Evolutionary conservation across 2,888 invertebrate species (phyloP), one percentile per base, ranked within the genome.

Genomic region (Pilophorus perplexus): DNA sequence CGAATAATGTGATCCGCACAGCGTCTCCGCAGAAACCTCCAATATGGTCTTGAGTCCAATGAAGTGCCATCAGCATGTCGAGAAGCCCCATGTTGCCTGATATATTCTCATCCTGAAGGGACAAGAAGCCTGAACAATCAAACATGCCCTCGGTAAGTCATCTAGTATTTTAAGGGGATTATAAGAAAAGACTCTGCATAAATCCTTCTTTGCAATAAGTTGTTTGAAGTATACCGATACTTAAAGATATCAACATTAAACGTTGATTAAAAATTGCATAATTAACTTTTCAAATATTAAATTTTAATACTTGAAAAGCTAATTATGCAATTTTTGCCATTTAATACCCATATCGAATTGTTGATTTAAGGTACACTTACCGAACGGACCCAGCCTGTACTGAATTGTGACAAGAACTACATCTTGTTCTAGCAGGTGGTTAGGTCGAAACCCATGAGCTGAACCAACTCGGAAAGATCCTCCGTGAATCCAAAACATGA

Each of bases 61-160:
- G 71, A 20, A 83, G 71, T 0, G 81, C 82, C 46, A 79, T 67
- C 1, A 80, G 71, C 48, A 80, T 76, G 73, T 83, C 83, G 22
- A 78, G 74, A 38, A 83, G 74, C 0, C 81, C 81, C 66, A 78
- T 80, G 74, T 83, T 83, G 10, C 83, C 83, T 0, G 82, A 80
- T 64, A 81, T 75, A n/a, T 76, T 76, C 6, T 77, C 74, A 10
- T 78, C 79, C 62, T 77, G 76, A 2, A 81, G 79, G 1, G 80
- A 78, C 22, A 82, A 67, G 75, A 82, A 82, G 18, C 81, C 82
- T 78, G 67, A 2, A 64, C 25, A 46, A 40, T 46, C 1, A 33
- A 6, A 33, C 12, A n/a, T n/a, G n/a, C n/a, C n/a, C n/a, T n/a
- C n/a, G n/a, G n/a, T n/a, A n/a, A n/a, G n/a, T n/a, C n/a, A n/a